Evolutionary conservation across 1,140 invertebrate genomes (phyloP).

Genomic region (Meloidogyne exigua): DNA sequence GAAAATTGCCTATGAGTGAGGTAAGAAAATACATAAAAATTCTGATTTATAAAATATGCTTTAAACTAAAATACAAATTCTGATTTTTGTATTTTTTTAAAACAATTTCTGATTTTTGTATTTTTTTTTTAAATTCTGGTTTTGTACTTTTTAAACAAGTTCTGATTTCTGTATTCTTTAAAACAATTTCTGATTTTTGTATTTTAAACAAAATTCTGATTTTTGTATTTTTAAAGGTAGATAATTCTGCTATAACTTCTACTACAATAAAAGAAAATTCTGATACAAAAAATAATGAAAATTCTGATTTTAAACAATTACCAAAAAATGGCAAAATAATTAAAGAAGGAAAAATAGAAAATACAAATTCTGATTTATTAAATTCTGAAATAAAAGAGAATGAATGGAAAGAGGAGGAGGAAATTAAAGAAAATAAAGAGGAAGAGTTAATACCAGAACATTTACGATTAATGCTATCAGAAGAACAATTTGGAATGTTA

Average conservation of each 20-base stretch:
- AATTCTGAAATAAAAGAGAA: background rate
- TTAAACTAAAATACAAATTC: too few relatives aligned
- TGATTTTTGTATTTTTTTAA: background rate
- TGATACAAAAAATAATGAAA: background rate
- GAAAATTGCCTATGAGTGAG: background rate
- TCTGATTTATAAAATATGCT: too few relatives aligned
- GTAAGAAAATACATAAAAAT: background rate
- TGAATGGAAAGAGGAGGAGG: background rate
- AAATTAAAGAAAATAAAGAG: background rate
- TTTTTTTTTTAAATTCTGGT: background rate
- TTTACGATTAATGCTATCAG: conserved; percentile 11
- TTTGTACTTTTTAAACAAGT: background rate
- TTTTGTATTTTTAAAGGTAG: too few relatives aligned
- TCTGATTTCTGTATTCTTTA: too few relatives aligned
- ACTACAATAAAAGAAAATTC: background rate
- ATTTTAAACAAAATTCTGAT: too few relatives aligned
- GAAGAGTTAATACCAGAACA: background rate
- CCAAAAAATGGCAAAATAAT: background rate
- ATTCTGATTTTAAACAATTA: background rate
- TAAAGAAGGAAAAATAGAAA: background rate
- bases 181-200: too few relatives aligned
- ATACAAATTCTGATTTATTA: background rate
- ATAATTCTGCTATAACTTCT: too few relatives aligned
- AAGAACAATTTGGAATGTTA: conserved; percentile 41
- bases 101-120: too few relatives aligned